phyloP scores from a whole-genome alignment of 2,888 invertebrate genomes.

The Eucera pruinosa region DNA sequence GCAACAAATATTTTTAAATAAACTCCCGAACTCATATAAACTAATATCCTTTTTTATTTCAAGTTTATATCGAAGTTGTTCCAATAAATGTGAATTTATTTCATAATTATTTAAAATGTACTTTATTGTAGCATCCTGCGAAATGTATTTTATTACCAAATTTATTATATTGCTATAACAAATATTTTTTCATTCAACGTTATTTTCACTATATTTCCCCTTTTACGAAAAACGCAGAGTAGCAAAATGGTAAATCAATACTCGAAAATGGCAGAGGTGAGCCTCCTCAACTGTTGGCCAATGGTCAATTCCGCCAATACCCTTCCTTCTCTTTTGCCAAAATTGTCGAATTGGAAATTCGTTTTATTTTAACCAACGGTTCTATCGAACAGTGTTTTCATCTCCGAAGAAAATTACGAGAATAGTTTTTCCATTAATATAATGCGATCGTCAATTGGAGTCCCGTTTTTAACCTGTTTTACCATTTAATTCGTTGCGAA shows the following conservation, averaged over 20 bases:
- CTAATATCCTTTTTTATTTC: too few species aligned
- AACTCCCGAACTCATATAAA: too few species aligned
- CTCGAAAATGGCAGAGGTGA: not conserved
- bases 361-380: too few species aligned
- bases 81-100: too few species aligned
- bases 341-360: conserved; percentile 9
- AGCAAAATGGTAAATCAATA: not conserved
- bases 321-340: not conserved
- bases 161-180: too few species aligned
- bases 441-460: not conserved
- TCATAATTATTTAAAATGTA: too few species aligned
- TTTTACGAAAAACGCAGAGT: not conserved
- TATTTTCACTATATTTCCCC: not conserved
- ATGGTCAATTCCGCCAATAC: not conserved
- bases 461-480: not conserved
- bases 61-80: too few species aligned
- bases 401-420: not conserved
- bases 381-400: not conserved
- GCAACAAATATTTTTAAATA: too few species aligned
- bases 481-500: not conserved
- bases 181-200: not conserved
- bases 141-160: too few species aligned
- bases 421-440: not conserved
- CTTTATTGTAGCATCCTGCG: too few species aligned
- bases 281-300: not conserved